These are phyloP conservation scores for Actias luna DNA, from an alignment of 2,888 invertebrate genomes.

Conservation along the genomic window DNA sequence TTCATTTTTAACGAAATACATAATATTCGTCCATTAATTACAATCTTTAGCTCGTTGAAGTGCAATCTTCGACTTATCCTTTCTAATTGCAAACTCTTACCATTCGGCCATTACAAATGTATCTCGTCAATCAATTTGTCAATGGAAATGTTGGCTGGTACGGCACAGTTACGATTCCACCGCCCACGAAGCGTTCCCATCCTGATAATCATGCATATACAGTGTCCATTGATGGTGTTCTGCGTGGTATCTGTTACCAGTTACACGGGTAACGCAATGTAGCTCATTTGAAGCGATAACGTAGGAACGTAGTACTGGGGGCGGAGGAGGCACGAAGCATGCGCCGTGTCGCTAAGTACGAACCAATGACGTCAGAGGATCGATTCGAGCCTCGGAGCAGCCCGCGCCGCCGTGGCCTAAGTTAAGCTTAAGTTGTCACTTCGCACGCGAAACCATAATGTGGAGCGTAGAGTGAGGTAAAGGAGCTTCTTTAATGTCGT, in stretches of 20 bases:
- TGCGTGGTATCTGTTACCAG: neutral
- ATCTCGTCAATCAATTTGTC: slow-evolving; percentile 68
- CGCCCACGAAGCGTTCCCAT: slow-evolving; percentile 9
- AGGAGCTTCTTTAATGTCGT: slow-evolving; percentile 50
- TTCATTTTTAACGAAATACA: neutral
- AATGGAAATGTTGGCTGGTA: slow-evolving; percentile 53
- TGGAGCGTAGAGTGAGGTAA: slow-evolving; percentile 18
- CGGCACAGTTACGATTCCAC: slow-evolving; percentile 34
- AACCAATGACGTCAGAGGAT: slow-evolving; percentile 73
- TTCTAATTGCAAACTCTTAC: neutral
- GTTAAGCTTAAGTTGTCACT: slow-evolving; percentile 47
- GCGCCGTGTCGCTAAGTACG: slow-evolving; percentile 37
- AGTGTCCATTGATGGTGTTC: neutral
- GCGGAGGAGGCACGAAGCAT: slow-evolving; percentile 39
- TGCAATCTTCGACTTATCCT: slow-evolving; percentile 3
- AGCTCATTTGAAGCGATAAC: slow-evolving; percentile 16
- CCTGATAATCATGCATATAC: neutral
- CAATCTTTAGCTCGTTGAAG: neutral
- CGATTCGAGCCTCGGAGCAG: slow-evolving; percentile 50
- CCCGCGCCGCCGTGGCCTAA: slow-evolving; percentile 40
- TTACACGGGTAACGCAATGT: slow-evolving; percentile 4
- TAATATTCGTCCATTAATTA: neutral
- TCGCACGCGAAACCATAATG: slow-evolving; percentile 45
- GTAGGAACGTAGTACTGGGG: slow-evolving; percentile 22
- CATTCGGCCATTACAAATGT: slow-evolving; percentile 20